Percentiles rank a stretch among this genome's conserved stretches.
Evolutionary conservation across 1,140 invertebrate species (phyloP).

Genomic region (Trichonephila inaurata): DNA sequence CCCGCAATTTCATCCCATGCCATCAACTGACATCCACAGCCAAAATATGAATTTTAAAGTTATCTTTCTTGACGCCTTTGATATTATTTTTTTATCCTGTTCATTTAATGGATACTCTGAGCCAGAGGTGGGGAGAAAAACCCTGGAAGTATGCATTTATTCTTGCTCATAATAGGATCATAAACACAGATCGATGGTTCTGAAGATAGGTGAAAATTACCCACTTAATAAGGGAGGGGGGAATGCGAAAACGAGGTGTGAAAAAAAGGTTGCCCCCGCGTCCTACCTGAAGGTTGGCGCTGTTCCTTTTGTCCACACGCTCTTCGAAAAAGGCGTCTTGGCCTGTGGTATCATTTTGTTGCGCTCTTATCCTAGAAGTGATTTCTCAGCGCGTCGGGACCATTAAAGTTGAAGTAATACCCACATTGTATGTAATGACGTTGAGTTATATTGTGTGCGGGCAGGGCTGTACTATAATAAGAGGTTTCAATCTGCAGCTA

Average conservation of each 20-base stretch:
- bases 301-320: slow-evolving; percentile 20
- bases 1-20: slow-evolving; percentile 34
- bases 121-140: neutral
- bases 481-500: neutral
- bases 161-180: slow-evolving; percentile 42
- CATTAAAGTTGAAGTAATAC: neutral
- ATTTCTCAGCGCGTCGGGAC: slow-evolving; percentile 27
- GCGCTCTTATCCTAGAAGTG: neutral
- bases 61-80: neutral
- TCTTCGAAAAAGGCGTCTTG: neutral
- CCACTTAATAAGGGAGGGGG: slow-evolving; percentile 44
- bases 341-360: neutral
- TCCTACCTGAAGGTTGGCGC: neutral
- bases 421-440: neutral
- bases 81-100: neutral
- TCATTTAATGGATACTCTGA: neutral
- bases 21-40: slow-evolving; percentile 10
- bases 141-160: slow-evolving; percentile 29
- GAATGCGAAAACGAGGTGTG: slow-evolving; percentile 3
- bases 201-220: slow-evolving; percentile 59
- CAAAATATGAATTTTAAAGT: slow-evolving; percentile 57
- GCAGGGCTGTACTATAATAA: neutral
- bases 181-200: slow-evolving; percentile 26
- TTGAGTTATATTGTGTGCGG: neutral
- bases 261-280: neutral